phyloP scores from a whole-genome alignment of 2,113 vertebrate species.

The Megaceryle torquata region DNA sequence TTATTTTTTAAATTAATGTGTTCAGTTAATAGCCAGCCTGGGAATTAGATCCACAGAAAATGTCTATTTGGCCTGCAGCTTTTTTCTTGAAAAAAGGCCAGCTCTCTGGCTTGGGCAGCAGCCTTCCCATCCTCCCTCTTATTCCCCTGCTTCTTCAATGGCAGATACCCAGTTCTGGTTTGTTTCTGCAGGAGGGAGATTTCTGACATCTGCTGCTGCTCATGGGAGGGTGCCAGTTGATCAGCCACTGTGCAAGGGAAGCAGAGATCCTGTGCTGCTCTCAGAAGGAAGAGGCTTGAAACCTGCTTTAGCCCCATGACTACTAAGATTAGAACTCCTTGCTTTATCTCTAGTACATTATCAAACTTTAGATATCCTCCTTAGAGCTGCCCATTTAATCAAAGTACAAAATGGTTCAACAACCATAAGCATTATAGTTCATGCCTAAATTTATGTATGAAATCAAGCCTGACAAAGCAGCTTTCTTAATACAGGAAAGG shows the following conservation, averaged over 20 bases:
- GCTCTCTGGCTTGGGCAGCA: background rate
- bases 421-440: background rate
- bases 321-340: background rate
- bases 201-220: background rate
- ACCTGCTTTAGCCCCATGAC: background rate
- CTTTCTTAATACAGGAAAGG: background rate
- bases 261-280: background rate
- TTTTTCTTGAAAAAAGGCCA: background rate
- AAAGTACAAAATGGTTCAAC: background rate
- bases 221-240: background rate
- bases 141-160: background rate
- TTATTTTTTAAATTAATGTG: constrained; percentile 9
- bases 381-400: background rate
- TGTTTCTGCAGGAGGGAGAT: background rate
- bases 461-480: background rate
- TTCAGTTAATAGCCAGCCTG: constrained; percentile 16
- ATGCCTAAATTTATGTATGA: background rate
- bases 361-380: too few species aligned
- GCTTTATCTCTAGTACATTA: background rate
- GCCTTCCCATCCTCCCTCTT: background rate
- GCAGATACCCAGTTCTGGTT: background rate
- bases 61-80: background rate
- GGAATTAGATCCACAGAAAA: constrained; percentile 32
- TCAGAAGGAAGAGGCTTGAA: background rate
- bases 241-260: rapidly evolving